Conservation (phyloP, 2,113 vertebrate species). For the Oplegnathus fasciatus region DNA sequence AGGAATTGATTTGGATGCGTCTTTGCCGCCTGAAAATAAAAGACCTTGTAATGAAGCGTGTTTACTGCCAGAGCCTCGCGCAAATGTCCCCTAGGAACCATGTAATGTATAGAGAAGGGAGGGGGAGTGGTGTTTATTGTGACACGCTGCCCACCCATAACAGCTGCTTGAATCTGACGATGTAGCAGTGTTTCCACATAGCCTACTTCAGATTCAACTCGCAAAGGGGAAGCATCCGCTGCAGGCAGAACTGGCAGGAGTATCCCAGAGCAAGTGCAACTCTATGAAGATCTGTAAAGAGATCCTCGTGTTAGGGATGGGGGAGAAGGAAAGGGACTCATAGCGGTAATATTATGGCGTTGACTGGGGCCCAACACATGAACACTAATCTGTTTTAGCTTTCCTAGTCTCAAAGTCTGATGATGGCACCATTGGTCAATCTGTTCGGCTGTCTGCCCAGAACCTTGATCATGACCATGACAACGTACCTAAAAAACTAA, state of each 20-base stretch:
- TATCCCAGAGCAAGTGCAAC: neutral
- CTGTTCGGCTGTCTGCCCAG: no score
- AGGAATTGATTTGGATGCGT: conserved; percentile 71
- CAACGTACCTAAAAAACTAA: neutral
- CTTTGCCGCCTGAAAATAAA: conserved; percentile 65
- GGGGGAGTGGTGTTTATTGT: conserved; percentile 23
- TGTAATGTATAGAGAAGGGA: conserved; percentile 49
- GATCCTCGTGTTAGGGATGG: neutral
- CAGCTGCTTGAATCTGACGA: conserved; percentile 25
- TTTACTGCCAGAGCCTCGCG: conserved; percentile 55
- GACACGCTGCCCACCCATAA: conserved; percentile 43
- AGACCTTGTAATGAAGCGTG: conserved; percentile 67
- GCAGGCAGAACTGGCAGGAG: conserved; percentile 2
- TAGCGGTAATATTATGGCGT: neutral
- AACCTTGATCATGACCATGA: no score
- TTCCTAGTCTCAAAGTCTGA: no score
- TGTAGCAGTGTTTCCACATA: conserved; percentile 6
- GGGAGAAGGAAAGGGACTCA: neutral
- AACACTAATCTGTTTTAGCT: no score
- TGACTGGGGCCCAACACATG: neutral
- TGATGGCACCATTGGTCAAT: no score
- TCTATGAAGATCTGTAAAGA: conserved; percentile 9
- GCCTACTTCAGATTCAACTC: conserved; percentile 16
- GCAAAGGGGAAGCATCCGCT: neutral
- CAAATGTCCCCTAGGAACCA: conserved; percentile 56